These are phyloP conservation scores for Triplophysa rosa DNA, from an alignment of 2,113 vertebrate species.

Conservation along the genomic window DNA sequence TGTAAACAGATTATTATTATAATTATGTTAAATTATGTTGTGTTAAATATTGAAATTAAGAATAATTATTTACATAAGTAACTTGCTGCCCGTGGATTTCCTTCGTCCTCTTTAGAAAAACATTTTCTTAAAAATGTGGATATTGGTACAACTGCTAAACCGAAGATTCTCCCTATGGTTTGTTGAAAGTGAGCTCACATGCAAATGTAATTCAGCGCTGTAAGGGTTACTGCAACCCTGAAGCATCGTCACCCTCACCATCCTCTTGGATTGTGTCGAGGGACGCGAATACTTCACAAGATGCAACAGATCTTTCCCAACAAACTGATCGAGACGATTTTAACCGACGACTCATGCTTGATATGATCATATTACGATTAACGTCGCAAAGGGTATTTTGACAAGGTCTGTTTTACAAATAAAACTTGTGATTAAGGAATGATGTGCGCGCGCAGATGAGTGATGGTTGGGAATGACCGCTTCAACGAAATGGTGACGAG, in stretches of 20 bases:
- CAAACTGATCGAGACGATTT: slow-evolving; percentile 42
- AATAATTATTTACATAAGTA: not conserved
- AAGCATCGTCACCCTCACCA: slow-evolving; percentile 32
- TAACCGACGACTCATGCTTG: too few relatives aligned
- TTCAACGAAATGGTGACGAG: not conserved
- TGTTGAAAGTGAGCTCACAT: not conserved
- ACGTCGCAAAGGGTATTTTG: not conserved
- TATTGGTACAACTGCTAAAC: not conserved
- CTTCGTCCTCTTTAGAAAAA: not conserved
- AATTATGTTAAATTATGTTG: not conserved
- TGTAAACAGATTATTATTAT: not conserved
- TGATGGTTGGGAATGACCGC: not conserved
- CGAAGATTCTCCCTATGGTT: not conserved
- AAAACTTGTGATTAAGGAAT: not conserved
- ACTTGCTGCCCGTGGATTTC: not conserved
- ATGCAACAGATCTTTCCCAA: slow-evolving; percentile 71
- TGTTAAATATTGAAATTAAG: not conserved
- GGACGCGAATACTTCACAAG: slow-evolving; percentile 64
- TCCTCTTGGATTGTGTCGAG: slow-evolving; percentile 60
- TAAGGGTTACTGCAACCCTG: slow-evolving; percentile 31
- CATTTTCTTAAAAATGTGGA: not conserved
- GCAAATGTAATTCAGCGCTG: not conserved
- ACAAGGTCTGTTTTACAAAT: not conserved
- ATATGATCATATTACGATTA: not conserved
- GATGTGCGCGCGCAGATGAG: slow-evolving; percentile 40